These are phyloP conservation scores for Merops nubicus DNA, from an alignment of 2,113 vertebrate genomes.

Conservation along the genomic window DNA sequence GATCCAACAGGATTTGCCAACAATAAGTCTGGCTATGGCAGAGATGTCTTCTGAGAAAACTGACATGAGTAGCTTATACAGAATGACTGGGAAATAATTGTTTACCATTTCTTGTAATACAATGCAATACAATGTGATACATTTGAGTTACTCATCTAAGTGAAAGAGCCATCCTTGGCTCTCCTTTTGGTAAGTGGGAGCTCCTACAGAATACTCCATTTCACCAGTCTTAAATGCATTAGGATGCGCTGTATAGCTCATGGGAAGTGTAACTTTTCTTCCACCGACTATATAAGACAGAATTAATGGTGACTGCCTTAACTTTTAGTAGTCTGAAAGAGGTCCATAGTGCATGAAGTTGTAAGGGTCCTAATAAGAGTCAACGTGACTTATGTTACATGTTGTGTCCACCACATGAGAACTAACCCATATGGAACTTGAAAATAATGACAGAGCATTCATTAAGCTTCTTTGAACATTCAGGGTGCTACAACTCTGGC, in stretches of 20 bases:
- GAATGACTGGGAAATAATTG: background rate
- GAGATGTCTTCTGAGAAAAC: background rate
- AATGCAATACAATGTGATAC: background rate
- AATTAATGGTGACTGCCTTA: background rate
- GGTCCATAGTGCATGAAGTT: background rate
- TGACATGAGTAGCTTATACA: background rate
- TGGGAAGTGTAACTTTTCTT: background rate
- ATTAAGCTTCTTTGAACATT: background rate
- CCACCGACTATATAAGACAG: background rate
- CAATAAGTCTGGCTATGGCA: background rate
- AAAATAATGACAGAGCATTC: background rate
- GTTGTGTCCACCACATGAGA: background rate
- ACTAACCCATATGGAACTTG: background rate
- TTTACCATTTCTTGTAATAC: background rate
- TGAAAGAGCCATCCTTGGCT: background rate
- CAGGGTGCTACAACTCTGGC: background rate
- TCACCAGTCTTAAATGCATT: background rate
- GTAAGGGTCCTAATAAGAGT: background rate
- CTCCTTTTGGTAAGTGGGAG: background rate
- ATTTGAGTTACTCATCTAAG: background rate
- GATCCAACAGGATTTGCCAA: background rate
- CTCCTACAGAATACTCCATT: background rate
- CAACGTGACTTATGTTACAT: background rate
- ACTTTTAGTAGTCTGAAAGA: background rate
- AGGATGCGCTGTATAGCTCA: background rate